phyloP scores from a whole-genome alignment of 2,888 invertebrate genomes.

The Megaustenia siamemsis region DNA sequence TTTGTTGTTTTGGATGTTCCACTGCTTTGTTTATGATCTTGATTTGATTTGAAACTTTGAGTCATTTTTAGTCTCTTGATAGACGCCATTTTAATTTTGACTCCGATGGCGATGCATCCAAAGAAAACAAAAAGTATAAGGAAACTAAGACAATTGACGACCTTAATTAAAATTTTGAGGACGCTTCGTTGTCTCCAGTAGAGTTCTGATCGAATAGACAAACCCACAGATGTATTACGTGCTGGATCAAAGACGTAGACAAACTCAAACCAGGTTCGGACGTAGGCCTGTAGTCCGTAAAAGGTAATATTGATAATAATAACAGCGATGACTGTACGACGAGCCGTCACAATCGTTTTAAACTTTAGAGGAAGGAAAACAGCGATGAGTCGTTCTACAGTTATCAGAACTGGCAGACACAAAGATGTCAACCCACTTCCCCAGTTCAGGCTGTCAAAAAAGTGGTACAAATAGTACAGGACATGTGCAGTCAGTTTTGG shows the following conservation, averaged over 20 bases:
- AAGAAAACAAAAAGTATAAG: neutral
- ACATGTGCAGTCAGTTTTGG: too few relatives aligned
- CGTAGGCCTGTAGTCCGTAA: slow-evolving; percentile 18
- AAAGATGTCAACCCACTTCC: too few relatives aligned
- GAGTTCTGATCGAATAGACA: slow-evolving; percentile 3
- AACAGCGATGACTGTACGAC: too few relatives aligned
- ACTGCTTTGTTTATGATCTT: neutral
- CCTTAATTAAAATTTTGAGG: neutral
- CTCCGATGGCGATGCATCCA: slow-evolving; percentile 35
- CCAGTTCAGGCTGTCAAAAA: too few relatives aligned
- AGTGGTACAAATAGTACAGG: too few relatives aligned
- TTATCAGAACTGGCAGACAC: too few relatives aligned
- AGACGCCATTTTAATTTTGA: slow-evolving; percentile 36
- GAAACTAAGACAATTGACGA: neutral
- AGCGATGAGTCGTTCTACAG: too few relatives aligned
- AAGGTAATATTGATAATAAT: too few relatives aligned
- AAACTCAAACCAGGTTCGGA: slow-evolving; percentile 40
- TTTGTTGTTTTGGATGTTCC: slow-evolving; percentile 27
- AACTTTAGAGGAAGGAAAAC: too few relatives aligned
- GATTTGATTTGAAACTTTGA: neutral
- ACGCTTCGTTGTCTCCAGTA: slow-evolving; percentile 24
- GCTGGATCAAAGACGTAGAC: slow-evolving; percentile 12
- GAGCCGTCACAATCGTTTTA: too few relatives aligned
- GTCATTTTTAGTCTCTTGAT: slow-evolving; percentile 30
- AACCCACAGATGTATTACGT: slow-evolving; percentile 10